Conservation (phyloP, 2,797 vertebrate species). For the Enteromius treurensis region DNA sequence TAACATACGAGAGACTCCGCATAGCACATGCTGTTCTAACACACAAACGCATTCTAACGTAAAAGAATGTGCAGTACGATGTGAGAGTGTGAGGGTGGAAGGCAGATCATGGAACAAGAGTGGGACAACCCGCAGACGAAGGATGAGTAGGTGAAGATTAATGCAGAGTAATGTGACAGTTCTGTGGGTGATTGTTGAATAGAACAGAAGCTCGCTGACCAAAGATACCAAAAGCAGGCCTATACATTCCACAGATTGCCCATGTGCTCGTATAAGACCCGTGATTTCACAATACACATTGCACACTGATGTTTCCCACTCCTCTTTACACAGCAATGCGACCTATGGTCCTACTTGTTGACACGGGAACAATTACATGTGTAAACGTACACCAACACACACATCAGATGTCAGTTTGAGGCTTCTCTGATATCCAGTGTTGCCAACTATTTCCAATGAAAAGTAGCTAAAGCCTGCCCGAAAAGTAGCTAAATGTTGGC, state of each 20-base stretch:
- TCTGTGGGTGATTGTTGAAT: constrained; percentile 66
- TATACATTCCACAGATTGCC: constrained; percentile 49
- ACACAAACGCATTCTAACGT: constrained; percentile 35
- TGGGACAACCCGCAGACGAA: constrained; percentile 16
- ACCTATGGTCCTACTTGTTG: constrained; percentile 10
- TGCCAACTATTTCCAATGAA: no score
- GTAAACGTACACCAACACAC: constrained; percentile 19
- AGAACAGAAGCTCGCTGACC: constrained; percentile 58
- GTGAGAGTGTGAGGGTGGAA: constrained; percentile 57
- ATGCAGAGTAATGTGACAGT: constrained; percentile 51
- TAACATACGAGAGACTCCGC: constrained; percentile 3
- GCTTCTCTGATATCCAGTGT: neutral
- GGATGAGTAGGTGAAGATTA: constrained; percentile 66
- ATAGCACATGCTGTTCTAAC: constrained; percentile 16
- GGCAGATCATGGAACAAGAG: constrained; percentile 54
- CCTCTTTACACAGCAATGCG: constrained; percentile 24
- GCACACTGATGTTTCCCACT: constrained; percentile 11
- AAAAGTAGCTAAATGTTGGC: no score
- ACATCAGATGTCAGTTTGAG: neutral
- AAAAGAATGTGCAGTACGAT: constrained; percentile 63
- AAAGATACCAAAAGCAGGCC: constrained; percentile 16
- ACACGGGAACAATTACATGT: constrained; percentile 2
- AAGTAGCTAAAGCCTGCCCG: no score
- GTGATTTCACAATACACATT: neutral
- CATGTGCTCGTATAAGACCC: neutral